A percentile compares a stretch with the other conserved stretches of the same genome.
Evolutionary conservation across 2,888 invertebrate species (phyloP).

Genomic region (Dynastes maya): DNA sequence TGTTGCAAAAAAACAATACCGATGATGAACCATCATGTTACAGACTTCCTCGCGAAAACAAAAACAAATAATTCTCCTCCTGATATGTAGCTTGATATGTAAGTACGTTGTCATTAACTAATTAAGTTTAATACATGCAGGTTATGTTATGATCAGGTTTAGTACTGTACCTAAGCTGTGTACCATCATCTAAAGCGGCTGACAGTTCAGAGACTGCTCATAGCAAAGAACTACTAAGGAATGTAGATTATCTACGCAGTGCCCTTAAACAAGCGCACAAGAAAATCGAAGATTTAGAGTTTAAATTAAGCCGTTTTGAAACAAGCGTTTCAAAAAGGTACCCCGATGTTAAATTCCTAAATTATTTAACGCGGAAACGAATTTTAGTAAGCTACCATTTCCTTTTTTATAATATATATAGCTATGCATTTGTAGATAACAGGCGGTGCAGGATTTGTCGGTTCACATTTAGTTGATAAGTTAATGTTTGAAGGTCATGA

Average conservation of each 20-base stretch:
- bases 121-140: conserved; percentile 23
- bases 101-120: conserved; percentile 48
- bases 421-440: conserved; percentile 78
- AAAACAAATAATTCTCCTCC: conserved; percentile 57
- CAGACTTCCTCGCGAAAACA: conserved; percentile 58
- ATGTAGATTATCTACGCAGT: conserved; percentile 27
- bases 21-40: conserved; percentile 56
- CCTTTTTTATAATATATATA: not conserved
- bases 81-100: conserved; percentile 56
- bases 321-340: conserved; percentile 85
- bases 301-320: conserved; percentile 82
- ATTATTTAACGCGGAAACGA: conserved; percentile 92
- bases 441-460: conserved; percentile 99
- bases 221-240: conserved; percentile 14
- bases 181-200: not conserved
- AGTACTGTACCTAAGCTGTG: conserved; percentile 51
- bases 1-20: conserved; percentile 39
- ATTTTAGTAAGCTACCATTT: conserved; percentile 79
- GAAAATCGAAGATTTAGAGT: conserved; percentile 80
- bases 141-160: conserved; percentile 54
- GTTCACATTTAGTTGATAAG: conserved; percentile 96
- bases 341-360: conserved; percentile 92
- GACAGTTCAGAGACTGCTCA: conserved; percentile 7
- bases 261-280: conserved; percentile 76
- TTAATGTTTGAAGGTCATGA: conserved; percentile 97